phyloP scores from a whole-genome alignment of 2,888 invertebrate species.

The Melanargia galathea region DNA sequence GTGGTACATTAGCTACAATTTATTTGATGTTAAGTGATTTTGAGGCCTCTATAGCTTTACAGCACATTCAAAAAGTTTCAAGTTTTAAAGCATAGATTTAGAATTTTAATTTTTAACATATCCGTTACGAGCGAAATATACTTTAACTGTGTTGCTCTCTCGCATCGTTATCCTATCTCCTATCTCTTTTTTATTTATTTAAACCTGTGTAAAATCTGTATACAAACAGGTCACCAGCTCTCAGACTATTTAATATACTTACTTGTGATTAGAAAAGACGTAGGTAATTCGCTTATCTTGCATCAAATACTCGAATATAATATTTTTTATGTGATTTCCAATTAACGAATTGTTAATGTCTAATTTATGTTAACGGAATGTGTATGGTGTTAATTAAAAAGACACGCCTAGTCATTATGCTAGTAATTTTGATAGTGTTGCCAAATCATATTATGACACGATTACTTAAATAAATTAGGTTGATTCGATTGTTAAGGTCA shows the following conservation, averaged over 20 bases:
- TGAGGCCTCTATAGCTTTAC: no score
- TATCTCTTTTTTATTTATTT: no score
- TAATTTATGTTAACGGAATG: constrained; percentile 21
- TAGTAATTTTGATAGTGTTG: constrained; percentile 13
- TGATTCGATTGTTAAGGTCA: constrained; percentile 7
- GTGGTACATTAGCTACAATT: no score
- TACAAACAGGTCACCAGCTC: background rate
- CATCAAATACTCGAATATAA: constrained; percentile 23
- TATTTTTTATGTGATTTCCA: constrained; percentile 37
- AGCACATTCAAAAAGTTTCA: no score
- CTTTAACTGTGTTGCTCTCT: no score
- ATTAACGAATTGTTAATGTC: constrained; percentile 30
- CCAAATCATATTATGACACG: background rate
- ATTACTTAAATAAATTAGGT: constrained; percentile 1
- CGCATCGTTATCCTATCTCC: no score
- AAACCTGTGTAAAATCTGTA: no score
- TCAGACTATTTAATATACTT: constrained; percentile 9
- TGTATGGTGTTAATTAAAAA: constrained; percentile 8
- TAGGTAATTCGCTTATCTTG: constrained; percentile 28
- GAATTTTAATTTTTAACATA: no score
- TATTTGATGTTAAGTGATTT: no score
- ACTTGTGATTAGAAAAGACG: constrained; percentile 33
- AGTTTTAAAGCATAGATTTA: no score
- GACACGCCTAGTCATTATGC: constrained; percentile 2
- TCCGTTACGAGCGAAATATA: no score